Percentiles rank a stretch among this genome's conserved stretches.
phyloP scores from a whole-genome alignment of 2,888 invertebrate genomes.

The Cabera pusaria region DNA sequence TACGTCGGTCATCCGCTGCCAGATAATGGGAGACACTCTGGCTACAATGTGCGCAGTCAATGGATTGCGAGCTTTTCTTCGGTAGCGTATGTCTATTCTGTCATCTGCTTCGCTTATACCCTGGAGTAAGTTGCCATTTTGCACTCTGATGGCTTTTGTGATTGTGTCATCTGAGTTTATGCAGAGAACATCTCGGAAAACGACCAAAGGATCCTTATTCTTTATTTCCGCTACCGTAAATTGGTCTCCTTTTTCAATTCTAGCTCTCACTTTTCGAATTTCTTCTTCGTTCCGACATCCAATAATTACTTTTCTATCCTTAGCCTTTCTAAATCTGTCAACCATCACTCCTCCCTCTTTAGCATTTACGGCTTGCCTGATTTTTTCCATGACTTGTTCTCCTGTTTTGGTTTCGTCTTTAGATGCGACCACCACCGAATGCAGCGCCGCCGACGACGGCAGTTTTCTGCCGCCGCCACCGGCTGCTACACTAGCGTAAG shows the following conservation, averaged over 20 bases:
- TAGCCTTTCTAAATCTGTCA: neutral
- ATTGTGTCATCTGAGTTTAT: neutral
- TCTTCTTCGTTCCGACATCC: no score
- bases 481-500: neutral
- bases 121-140: no score
- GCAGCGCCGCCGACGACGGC: neutral
- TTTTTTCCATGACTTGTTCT: neutral
- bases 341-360: neutral
- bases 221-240: neutral
- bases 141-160: no score
- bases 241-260: neutral
- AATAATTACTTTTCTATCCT: neutral
- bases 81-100: no score
- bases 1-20: no score
- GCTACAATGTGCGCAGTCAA: no score
- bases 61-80: no score
- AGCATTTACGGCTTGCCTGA: neutral
- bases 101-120: no score
- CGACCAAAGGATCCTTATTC: constrained; percentile 3
- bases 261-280: neutral
- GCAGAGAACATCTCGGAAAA: constrained; percentile 19
- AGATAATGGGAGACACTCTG: no score
- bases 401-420: neutral
- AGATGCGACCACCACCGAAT: neutral
- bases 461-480: neutral